Base-by-base conservation (phyloP, 2,888 invertebrate species). In the Apodemia zela region DNA sequence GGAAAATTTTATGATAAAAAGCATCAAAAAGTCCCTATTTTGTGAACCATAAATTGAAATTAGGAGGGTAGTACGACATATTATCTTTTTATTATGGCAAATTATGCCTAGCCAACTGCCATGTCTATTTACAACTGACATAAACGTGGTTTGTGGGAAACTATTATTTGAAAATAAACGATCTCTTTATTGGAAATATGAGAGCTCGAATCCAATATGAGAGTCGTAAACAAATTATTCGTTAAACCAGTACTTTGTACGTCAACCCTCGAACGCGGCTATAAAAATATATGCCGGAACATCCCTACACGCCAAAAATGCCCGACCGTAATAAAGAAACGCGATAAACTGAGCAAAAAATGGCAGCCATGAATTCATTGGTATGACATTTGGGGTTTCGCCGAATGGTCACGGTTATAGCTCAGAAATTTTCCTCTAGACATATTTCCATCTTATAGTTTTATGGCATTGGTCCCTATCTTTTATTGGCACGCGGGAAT, bases 311-410 rank as follows among this genome's bases (percentile, higher is more conserved):
- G 72, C 75, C 73, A 77, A 82, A 85, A 87, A 88, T 79, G 81
- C 72, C 78, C 83, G 79, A 87, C 89, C 89, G 87, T 83, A 88
- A 89, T 90, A 90, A 89, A 89, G 88, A 87, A 86, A 81, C 76
- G 85, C 86, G 87, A 90, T 91, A 91, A 90, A 90, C 78, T 79
- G 85, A 74, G 79, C 80, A 85, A 90, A 90, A 87, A 91, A 91
- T 88, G 82, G 79, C 79, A 74, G 78, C 80, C 89, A 89, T 91
- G 91, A 91, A 90, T 91, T 89, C 91, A 91, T 90, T 81, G 91
- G 85, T 90, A 90, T 90, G 89, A 89, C 90, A 88, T 91, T 89
- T 81, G 87, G 81, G 87, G 83, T 81, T 82, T 81, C 74, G 76
- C 76, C 79, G 80, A 87, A 89, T 84, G 87, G 86, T 79, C 87